Percentiles rank a stretch among this genome's conserved stretches.
phyloP scores from a whole-genome alignment of 92 coral and sea anemone species.

The Phenganax stokvisi region DNA sequence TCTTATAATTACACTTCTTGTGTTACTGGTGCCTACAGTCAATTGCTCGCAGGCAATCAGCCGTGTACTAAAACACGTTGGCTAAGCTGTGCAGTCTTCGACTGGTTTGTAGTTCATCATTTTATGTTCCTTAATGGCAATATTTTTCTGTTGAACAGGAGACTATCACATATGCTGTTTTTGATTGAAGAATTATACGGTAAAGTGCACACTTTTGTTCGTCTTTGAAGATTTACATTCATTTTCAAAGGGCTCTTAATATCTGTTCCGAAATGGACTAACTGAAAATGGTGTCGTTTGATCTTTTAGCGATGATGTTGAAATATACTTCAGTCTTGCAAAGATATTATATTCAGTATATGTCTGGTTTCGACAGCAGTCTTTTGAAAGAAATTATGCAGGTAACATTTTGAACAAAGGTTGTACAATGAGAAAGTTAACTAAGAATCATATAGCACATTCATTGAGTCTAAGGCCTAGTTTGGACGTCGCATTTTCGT shows the following conservation, averaged over 20 bases:
- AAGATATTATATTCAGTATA: constrained; percentile 83
- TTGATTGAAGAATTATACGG: constrained; percentile 85
- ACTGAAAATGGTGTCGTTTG: background rate
- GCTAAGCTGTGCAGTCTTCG: no score
- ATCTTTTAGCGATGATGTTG: constrained; percentile 67
- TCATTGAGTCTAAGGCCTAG: no score
- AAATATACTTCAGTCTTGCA: constrained; percentile 91
- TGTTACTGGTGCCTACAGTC: no score
- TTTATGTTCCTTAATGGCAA: background rate
- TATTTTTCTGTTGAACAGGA: constrained; percentile 42
- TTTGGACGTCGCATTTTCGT: background rate
- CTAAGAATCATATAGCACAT: no score
- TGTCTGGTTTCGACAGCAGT: constrained; percentile 81
- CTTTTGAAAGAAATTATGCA: constrained; percentile 88
- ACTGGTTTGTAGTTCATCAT: no score
- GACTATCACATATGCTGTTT: constrained; percentile 71
- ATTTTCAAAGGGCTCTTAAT: background rate
- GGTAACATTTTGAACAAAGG: constrained; percentile 38
- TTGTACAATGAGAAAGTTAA: no score
- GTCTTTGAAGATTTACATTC: background rate
- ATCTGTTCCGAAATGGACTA: background rate
- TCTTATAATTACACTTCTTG: no score
- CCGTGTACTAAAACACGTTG: no score
- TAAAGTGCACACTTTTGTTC: constrained; percentile 14
- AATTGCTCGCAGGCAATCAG: no score